A percentile compares a stretch with the other conserved stretches of the same genome.
Evolutionary conservation across 2,888 invertebrate species (phyloP).

Genomic region (Eristalis tenax): DNA sequence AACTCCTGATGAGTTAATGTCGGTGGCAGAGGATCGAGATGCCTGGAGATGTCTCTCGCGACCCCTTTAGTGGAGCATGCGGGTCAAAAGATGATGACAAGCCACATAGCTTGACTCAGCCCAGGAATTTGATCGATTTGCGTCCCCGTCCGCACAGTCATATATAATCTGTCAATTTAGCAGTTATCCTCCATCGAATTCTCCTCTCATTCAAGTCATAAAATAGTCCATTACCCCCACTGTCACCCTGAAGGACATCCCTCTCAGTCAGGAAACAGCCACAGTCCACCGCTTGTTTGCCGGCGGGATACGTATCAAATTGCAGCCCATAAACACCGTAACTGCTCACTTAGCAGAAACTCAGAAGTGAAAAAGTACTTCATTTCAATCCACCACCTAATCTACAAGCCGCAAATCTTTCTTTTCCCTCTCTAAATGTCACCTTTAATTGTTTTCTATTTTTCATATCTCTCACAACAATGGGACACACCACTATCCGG

Average conservation of each 20-base stretch:
- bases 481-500: conserved; percentile 51
- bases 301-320: not conserved
- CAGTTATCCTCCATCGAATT: too few species aligned
- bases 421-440: conserved; percentile 29
- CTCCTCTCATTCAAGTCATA: too few species aligned
- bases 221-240: too few species aligned
- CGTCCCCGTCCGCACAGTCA: too few species aligned
- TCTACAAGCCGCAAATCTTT: conserved; percentile 20
- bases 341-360: not conserved
- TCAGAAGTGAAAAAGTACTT: not conserved
- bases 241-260: not conserved
- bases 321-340: not conserved
- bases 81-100: too few species aligned
- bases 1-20: too few species aligned
- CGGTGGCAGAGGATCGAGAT: too few species aligned
- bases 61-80: too few species aligned
- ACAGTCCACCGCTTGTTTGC: not conserved
- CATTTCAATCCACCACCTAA: conserved; percentile 26
- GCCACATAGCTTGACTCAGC: too few species aligned
- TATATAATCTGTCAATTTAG: too few species aligned
- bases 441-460: conserved; percentile 53
- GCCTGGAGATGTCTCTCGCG: too few species aligned
- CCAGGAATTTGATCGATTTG: too few species aligned
- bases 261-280: not conserved
- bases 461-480: conserved; percentile 69